Base-by-base conservation (phyloP, 2,797 vertebrate genomes). In the Lutjanus argentimaculatus region DNA sequence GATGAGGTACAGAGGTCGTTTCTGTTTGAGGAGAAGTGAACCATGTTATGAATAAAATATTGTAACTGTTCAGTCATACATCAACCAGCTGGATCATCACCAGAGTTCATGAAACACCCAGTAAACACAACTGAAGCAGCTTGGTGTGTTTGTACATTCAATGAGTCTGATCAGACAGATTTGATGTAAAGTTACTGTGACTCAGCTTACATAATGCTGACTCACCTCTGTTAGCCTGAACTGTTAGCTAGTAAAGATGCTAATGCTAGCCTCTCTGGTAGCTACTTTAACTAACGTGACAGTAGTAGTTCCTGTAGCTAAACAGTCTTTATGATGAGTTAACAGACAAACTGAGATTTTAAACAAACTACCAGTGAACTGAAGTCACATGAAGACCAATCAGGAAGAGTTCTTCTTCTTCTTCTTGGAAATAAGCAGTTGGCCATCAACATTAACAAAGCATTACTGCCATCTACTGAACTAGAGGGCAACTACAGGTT, bases 1-100 rank as follows among this genome's bases (percentile, higher is more conserved):
- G 94, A 95, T 94, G 67, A 99, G 96, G 90, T 96, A 98, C 52
- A 99, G 89, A 36, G 97, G 96, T 15, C 98, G 95, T 93, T 97
- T 99, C 98, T 99, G 94, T 72, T 85, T 58, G 88, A 73, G 45
- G 30, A 53, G 21, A 7, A 78, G 7, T 46, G 8, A 46, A 63
- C 25, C 8, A 7, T 8, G 6, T 30, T 21, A 25, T n/a, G 11
- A 51, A 16, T 12, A 1, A 16, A 68, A 22, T n/a, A 36, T 46
- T 6, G 15, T 0, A 21, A 25, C 30, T 17, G 13, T 14, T 9
- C 14, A 16, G 55, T 30, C 15, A n/a, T 7, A 1, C n/a, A n/a
- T n/a, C n/a, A 22, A 25, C 13, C 40, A 15, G 6, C 3, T 1
- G 6, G 14, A 45, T 14, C 6, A n/a, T n/a, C n/a, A n/a, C n/a